These are phyloP conservation scores for Aselliscus stoliczkanus DNA, from an alignment of 2,797 vertebrate genomes.

Conservation along the genomic window DNA sequence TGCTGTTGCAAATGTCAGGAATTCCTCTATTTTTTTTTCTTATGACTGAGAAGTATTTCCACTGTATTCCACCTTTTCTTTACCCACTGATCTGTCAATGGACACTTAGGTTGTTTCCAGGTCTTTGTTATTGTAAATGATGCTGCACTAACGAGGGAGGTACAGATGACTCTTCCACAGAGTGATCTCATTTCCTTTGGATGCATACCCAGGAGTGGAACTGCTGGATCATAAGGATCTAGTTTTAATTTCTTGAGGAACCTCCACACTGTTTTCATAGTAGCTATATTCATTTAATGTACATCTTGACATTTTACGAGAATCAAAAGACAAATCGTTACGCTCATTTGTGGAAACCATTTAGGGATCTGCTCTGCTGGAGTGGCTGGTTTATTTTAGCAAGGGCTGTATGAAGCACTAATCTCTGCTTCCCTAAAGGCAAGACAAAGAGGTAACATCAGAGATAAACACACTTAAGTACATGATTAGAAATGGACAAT, in stretches of 20 bases:
- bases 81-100: neutral
- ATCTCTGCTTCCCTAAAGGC: slow-evolving; percentile 72
- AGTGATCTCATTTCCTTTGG: neutral
- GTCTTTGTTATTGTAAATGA: neutral
- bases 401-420: slow-evolving; percentile 54
- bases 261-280: neutral
- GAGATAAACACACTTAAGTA: neutral
- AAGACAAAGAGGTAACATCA: slow-evolving; percentile 46
- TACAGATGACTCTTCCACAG: neutral
- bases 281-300: neutral
- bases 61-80: neutral
- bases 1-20: neutral
- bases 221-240: neutral
- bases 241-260: neutral
- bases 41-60: neutral
- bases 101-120: neutral
- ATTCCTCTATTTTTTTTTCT: neutral
- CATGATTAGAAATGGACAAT: neutral
- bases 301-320: neutral
- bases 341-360: neutral
- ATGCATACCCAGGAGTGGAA: neutral
- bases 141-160: neutral
- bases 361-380: neutral
- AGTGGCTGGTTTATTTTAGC: neutral
- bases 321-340: neutral